phyloP scores from a whole-genome alignment of 2,113 vertebrate genomes.

The Leptobrachium ailaonicum region DNA sequence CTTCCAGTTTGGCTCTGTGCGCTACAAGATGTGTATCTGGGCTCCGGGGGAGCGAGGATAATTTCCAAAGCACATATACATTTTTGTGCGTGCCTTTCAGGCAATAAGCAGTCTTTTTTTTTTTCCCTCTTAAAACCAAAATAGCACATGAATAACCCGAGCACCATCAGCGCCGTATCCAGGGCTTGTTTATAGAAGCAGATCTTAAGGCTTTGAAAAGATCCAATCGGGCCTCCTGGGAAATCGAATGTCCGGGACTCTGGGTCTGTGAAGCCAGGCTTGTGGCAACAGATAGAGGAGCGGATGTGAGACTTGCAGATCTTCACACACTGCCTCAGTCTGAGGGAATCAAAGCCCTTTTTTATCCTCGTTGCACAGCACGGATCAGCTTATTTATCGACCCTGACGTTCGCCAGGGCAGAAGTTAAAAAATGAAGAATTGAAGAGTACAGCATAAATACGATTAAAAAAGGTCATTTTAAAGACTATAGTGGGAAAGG shows the following conservation, averaged over 20 bases:
- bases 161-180: not conserved
- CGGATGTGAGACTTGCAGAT: slow-evolving; percentile 8
- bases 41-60: not conserved
- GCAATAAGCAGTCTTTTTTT: not conserved
- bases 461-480: no score
- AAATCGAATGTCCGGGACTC: not conserved
- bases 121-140: not conserved
- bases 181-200: slow-evolving; percentile 22
- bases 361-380: not conserved
- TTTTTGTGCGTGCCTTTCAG: not conserved
- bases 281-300: slow-evolving; percentile 14
- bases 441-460: not conserved
- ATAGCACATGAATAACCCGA: slow-evolving; percentile 7
- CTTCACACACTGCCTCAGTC: slow-evolving; percentile 15
- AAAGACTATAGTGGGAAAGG: no score
- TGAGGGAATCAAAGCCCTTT: slow-evolving; percentile 11
- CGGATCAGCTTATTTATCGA: slow-evolving; percentile 15
- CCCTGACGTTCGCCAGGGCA: not conserved
- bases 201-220: slow-evolving; percentile 1
- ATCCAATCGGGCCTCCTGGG: slow-evolving; percentile 2
- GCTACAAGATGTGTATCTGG: not conserved
- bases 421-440: not conserved
- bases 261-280: slow-evolving; percentile 2
- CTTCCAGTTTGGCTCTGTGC: no score
- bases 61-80: slow-evolving; percentile 7